phyloP scores from a whole-genome alignment of 2,888 invertebrate species.

The Lepidochrysops patricia region DNA sequence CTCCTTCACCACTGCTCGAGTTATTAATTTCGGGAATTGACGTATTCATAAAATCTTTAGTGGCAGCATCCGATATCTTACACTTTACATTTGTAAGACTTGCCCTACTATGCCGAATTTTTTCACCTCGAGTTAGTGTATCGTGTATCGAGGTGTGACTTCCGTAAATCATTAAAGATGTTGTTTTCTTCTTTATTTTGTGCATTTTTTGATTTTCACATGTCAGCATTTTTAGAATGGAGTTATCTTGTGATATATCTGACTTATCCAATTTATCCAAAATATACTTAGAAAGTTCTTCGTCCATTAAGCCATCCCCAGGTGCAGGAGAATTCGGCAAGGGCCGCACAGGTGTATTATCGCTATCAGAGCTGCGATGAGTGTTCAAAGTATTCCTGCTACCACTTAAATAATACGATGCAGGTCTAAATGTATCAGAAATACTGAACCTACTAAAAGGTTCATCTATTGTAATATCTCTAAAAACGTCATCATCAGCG shows the following conservation, averaged over 20 bases:
- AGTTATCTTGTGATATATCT: constrained; percentile 61
- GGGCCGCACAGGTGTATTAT: constrained; percentile 85
- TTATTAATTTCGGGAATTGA: constrained; percentile 50
- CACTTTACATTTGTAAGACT: constrained; percentile 53
- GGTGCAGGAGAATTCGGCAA: constrained; percentile 85
- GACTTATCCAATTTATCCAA: constrained; percentile 70
- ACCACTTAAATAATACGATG: constrained; percentile 87
- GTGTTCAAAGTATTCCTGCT: constrained; percentile 78
- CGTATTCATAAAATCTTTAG: constrained; percentile 40
- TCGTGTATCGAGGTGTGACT: constrained; percentile 69
- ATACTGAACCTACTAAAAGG: constrained; percentile 82
- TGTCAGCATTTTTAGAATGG: constrained; percentile 65
- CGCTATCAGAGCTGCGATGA: constrained; percentile 87
- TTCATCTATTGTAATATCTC: constrained; percentile 82
- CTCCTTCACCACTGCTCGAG: constrained; percentile 56
- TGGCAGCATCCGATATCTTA: constrained; percentile 38
- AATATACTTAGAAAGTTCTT: constrained; percentile 65
- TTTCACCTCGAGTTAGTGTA: constrained; percentile 66
- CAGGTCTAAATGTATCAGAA: constrained; percentile 90
- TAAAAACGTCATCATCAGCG: constrained; percentile 87
- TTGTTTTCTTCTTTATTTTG: constrained; percentile 61
- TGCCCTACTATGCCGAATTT: constrained; percentile 62
- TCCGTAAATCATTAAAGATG: constrained; percentile 69
- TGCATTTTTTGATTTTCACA: constrained; percentile 61
- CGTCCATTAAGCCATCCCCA: constrained; percentile 80